phyloP scores from a whole-genome alignment of 2,888 invertebrate genomes.

The Neria commutata region DNA sequence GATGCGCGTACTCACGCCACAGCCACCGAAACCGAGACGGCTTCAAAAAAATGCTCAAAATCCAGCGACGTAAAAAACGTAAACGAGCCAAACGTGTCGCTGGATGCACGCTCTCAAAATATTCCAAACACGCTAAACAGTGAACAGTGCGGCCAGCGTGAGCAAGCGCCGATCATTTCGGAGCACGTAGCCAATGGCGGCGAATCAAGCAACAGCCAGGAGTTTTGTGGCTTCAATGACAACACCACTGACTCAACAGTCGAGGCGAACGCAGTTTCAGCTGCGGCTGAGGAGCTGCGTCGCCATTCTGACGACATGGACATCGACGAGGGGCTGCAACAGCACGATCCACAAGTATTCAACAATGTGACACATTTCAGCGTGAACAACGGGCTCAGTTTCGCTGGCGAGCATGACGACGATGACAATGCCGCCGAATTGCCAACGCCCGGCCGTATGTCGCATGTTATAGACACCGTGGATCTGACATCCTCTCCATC shows the following conservation, averaged over 20 bases:
- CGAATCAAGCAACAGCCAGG: conserved; percentile 47
- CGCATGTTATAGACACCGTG: conserved; percentile 52
- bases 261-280: background rate
- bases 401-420: conserved; percentile 4
- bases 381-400: conserved; percentile 33
- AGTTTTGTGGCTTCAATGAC: conserved; percentile 46
- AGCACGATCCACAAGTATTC: conserved; percentile 56
- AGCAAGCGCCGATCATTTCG: background rate
- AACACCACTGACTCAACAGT: conserved; percentile 28
- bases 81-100: conserved; percentile 17
- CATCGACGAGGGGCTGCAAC: conserved; percentile 53
- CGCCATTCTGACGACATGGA: conserved; percentile 60
- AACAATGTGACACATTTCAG: conserved; percentile 46
- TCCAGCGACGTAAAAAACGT: conserved; percentile 20
- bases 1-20: conserved; percentile 32
- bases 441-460: conserved; percentile 17
- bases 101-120: background rate
- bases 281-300: conserved; percentile 37
- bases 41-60: conserved; percentile 27
- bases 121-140: background rate
- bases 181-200: conserved; percentile 38
- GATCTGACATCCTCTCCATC: conserved; percentile 59
- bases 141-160: conserved; percentile 14
- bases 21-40: conserved; percentile 9
- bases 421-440: conserved; percentile 2